Evolutionary conservation across 2,113 vertebrate genomes (phyloP), one percentile per base, ranked within the genome.

Genomic region (Chauna torquata): DNA sequence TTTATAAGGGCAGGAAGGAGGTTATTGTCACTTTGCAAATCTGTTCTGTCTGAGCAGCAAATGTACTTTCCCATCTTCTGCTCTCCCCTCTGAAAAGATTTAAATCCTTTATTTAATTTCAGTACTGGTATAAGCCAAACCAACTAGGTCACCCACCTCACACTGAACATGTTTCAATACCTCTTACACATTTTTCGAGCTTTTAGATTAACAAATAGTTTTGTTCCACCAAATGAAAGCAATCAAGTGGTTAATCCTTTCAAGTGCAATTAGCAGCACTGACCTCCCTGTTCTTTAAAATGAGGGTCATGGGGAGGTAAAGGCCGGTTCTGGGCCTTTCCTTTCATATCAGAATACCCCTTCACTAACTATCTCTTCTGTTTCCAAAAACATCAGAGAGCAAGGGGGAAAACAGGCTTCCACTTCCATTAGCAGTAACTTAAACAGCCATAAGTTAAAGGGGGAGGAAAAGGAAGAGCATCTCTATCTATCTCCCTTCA

Each of bases 391-490:
- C 91, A 95, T 97, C 94, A 96, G 92, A 95, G 81, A 92, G 84
- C 54, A 70, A 87, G 81, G 66, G 57, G 45, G 36, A 91, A 94
- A 94, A 82, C 95, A 97, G 92, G 86, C 89, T 96, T 95, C 91
- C 66, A 36, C 83, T 92, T 96, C 92, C 95, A 93, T 96, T 97
- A 97, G 95, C 88, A 94, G 91, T 95, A 97, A 97, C 92, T 96
- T 97, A 97, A 97, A 97, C 94, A 95, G 84, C 94, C 94, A 96
- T 96, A 94, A 97, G 94, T 96, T 96, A 97, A 89, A 97, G 83
- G 78, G 92, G 94, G 95, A 97, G 96, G 92, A 96, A 94, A 97
- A 95, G 91, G 70, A 96, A 94, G 89, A 95, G 81, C 92, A 94
- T 95, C 96, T 92, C 95, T 91, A 91, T 91, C 84, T 94, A 87